A percentile compares a stretch with the other conserved stretches of the same genome.
These are phyloP conservation scores for Drosophila tsacasi DNA, from an alignment of 1,140 invertebrate species.

Conservation along the genomic window DNA sequence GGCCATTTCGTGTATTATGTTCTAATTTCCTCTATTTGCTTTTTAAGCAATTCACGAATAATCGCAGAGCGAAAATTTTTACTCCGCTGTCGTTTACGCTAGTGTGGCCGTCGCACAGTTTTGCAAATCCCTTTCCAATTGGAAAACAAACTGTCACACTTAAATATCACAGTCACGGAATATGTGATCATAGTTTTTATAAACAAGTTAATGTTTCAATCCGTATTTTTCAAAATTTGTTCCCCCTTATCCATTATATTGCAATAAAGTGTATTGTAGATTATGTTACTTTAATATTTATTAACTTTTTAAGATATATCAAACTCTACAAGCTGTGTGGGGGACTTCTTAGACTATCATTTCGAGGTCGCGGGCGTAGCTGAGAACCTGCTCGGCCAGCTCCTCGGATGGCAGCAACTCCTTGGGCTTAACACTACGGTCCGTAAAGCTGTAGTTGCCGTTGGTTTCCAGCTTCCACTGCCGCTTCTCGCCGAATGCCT, in stretches of 20 bases:
- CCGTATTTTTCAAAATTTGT: too few species aligned
- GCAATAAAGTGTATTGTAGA: neutral
- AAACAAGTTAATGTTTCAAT: neutral
- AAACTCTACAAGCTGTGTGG: slow-evolving; percentile 8
- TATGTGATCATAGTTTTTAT: slow-evolving; percentile 5
- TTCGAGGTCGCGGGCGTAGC: slow-evolving; percentile 99
- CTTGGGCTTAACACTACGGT: slow-evolving; percentile 90
- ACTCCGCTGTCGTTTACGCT: slow-evolving; percentile 60
- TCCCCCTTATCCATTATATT: neutral
- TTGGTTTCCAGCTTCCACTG: slow-evolving; percentile 93
- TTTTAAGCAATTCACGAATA: slow-evolving; percentile 61
- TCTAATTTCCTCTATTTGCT: slow-evolving; percentile 56
- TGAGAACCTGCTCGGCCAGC: slow-evolving; percentile 96
- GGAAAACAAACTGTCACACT: slow-evolving; percentile 3
- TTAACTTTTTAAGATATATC: slow-evolving; percentile 36
- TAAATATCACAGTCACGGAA: slow-evolving; percentile 2
- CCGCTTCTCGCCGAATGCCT: slow-evolving; percentile 92
- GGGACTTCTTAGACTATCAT: slow-evolving; percentile 97
- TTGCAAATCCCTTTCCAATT: neutral
- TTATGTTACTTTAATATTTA: slow-evolving; percentile 38
- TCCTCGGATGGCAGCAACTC: slow-evolving; percentile 95
- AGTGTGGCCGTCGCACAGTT: slow-evolving; percentile 45
- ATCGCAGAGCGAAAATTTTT: slow-evolving; percentile 71
- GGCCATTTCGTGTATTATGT: slow-evolving; percentile 72
- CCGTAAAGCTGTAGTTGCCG: slow-evolving; percentile 92